phyloP scores from a whole-genome alignment of 2,888 invertebrate genomes.

The Cheilosia soror region DNA sequence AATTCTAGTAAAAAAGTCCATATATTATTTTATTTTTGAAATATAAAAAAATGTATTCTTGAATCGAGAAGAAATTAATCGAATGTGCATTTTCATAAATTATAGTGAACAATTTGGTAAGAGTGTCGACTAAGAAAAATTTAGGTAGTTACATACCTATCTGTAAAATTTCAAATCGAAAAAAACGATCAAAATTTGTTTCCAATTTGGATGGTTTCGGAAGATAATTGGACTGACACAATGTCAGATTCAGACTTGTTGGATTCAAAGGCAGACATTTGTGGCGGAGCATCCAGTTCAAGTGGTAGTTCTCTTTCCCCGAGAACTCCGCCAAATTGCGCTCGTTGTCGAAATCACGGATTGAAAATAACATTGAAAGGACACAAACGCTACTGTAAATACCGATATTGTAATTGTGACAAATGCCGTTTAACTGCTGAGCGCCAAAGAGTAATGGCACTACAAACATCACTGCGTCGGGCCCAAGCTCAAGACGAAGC shows the following conservation, averaged over 20 bases:
- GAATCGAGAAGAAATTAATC: background rate
- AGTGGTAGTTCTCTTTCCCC: slow-evolving; percentile 87
- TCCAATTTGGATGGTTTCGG: slow-evolving; percentile 81
- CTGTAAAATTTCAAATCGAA: background rate
- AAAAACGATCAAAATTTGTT: background rate
- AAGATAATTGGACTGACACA: slow-evolving; percentile 82
- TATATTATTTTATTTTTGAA: background rate
- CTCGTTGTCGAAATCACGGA: slow-evolving; percentile 96
- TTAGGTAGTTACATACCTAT: background rate
- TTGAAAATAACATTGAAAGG: slow-evolving; percentile 94
- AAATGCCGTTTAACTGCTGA: slow-evolving; percentile 94
- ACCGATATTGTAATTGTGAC: slow-evolving; percentile 92
- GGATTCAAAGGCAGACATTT: slow-evolving; percentile 85
- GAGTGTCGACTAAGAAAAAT: background rate
- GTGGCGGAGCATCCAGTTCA: slow-evolving; percentile 84
- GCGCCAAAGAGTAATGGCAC: slow-evolving; percentile 94
- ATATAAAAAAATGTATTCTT: background rate
- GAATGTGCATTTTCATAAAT: background rate
- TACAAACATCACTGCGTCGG: slow-evolving; percentile 92
- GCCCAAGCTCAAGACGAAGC: slow-evolving; percentile 94
- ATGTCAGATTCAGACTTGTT: slow-evolving; percentile 85
- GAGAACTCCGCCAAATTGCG: slow-evolving; percentile 95
- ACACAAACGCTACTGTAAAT: slow-evolving; percentile 96
- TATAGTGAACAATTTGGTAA: background rate
- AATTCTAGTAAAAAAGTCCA: background rate